phyloP scores from a whole-genome alignment of 2,797 vertebrate genomes.

The Amazonetta brasiliensis region DNA sequence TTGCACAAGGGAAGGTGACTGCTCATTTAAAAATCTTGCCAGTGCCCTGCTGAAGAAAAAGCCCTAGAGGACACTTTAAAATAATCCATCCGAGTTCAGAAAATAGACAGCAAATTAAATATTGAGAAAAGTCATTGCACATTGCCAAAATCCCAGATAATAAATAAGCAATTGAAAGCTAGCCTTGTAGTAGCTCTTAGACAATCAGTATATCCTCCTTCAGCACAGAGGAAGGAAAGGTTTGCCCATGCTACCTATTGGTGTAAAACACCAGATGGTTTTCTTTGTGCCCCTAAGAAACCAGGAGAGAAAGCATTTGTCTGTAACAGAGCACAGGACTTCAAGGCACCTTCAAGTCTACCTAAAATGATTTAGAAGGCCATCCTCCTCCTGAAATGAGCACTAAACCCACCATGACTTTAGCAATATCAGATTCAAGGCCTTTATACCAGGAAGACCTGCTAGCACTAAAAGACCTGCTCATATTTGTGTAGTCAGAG shows the following conservation, averaged over 20 bases:
- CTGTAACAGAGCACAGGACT: neutral
- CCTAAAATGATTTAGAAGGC: neutral
- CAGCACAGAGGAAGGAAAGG: neutral
- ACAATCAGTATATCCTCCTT: neutral
- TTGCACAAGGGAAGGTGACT: neutral
- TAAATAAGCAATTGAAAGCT: neutral
- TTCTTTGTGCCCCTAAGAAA: neutral
- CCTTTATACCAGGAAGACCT: neutral
- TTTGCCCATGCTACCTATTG: neutral
- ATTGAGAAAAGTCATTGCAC: neutral
- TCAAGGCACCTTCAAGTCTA: neutral
- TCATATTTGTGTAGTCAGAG: fast-evolving
- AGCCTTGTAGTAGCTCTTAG: neutral
- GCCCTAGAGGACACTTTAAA: neutral
- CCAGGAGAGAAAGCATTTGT: neutral
- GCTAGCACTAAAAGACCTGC: neutral
- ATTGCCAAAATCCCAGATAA: neutral
- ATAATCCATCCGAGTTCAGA: neutral
- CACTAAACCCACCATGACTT: neutral
- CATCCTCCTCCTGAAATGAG: neutral
- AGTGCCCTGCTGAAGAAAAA: neutral
- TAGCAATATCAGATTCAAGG: neutral
- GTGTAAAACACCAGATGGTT: neutral
- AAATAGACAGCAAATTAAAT: neutral
- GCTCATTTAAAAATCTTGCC: neutral